Conservation (phyloP, 2,888 invertebrate genomes). For the Eupithecia pulchellata region DNA sequence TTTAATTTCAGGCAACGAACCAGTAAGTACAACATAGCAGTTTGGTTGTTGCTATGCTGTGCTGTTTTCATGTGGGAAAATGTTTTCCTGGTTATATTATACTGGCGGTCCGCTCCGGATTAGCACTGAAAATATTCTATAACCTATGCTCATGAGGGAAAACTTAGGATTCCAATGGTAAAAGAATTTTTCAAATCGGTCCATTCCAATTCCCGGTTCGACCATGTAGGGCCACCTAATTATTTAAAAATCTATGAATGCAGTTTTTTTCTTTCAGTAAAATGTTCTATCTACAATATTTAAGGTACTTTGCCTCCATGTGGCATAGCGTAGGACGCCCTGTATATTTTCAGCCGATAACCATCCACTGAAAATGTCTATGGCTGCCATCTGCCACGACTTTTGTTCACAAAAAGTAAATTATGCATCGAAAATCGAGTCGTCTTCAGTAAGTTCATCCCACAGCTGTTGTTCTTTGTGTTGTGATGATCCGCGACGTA, state of each 20-base stretch:
- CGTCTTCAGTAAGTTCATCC: slow-evolving; percentile 26
- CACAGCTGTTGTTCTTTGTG: slow-evolving; percentile 33
- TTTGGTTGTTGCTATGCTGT: background rate
- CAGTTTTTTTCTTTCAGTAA: no score
- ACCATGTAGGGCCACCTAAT: no score
- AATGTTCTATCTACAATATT: no score
- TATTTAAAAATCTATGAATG: no score
- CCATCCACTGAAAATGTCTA: background rate
- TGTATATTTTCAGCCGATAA: background rate
- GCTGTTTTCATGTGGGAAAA: background rate
- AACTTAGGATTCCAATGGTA: no score
- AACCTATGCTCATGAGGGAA: no score
- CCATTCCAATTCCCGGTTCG: no score
- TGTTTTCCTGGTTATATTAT: background rate
- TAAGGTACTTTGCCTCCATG: no score
- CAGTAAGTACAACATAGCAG: background rate
- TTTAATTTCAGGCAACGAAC: background rate
- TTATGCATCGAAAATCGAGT: slow-evolving; percentile 1
- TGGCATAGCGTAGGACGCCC: no score
- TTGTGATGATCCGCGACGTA: background rate
- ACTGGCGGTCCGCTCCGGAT: no score
- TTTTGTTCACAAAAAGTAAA: slow-evolving; percentile 13
- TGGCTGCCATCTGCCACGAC: background rate
- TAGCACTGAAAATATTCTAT: no score
- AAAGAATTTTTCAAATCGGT: no score